phyloP scores from a whole-genome alignment of 2,113 vertebrate species.

The Leuciscus idus region DNA sequence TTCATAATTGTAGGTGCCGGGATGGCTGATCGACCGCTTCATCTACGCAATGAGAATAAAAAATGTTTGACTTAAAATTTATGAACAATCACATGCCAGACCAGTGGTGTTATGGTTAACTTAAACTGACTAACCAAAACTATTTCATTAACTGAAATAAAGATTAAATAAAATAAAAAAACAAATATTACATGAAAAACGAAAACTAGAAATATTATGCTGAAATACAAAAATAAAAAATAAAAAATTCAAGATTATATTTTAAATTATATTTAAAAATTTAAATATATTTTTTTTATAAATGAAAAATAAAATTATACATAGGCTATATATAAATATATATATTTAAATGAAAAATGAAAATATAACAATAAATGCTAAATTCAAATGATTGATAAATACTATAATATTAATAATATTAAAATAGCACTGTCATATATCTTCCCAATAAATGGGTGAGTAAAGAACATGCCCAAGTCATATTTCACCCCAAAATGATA shows the following conservation, averaged over 20 bases:
- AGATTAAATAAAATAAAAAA: background rate
- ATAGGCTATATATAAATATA: no score
- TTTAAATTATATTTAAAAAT: no score
- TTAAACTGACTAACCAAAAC: no score
- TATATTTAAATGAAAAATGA: background rate
- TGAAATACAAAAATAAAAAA: background rate
- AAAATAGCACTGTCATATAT: background rate
- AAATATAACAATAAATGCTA: background rate
- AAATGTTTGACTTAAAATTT: background rate
- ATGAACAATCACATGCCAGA: background rate
- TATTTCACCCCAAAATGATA: background rate
- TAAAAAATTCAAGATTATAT: background rate
- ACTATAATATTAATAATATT: background rate
- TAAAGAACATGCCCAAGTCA: background rate
- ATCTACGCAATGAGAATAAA: slow-evolving; percentile 66
- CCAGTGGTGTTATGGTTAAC: background rate
- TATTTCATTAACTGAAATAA: background rate
- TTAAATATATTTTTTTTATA: background rate
- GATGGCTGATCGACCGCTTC: slow-evolving; percentile 82
- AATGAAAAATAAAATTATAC: background rate
- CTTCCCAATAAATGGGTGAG: background rate
- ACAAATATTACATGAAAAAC: background rate
- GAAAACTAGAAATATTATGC: no score
- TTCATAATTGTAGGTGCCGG: slow-evolving; percentile 78
- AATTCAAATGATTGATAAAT: background rate